Evolutionary conservation across 2,888 invertebrate species (phyloP).

Genomic region (Philereme vetulata): DNA sequence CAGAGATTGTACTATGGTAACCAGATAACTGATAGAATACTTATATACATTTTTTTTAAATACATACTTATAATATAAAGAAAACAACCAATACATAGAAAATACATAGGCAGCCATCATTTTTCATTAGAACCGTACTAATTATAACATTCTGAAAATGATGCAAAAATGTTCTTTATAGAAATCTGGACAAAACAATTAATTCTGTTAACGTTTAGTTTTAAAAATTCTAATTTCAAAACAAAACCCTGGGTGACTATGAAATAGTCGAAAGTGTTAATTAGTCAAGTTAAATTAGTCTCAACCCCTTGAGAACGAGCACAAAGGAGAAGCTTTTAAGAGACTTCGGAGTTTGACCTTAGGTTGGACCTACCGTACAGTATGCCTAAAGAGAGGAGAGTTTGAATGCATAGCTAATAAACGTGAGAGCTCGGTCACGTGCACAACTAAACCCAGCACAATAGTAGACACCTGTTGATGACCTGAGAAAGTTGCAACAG

Average conservation of each 20-base stretch:
- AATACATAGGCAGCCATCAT: no score
- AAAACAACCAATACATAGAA: no score
- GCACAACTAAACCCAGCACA: background rate
- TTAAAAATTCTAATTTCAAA: background rate
- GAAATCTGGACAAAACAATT: background rate
- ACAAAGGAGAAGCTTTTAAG: slow-evolving; percentile 44
- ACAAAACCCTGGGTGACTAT: slow-evolving; percentile 23
- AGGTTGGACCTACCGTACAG: slow-evolving; percentile 21
- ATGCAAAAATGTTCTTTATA: background rate
- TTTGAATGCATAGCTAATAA: slow-evolving; percentile 12
- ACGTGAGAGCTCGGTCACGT: background rate
- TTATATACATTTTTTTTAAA: no score
- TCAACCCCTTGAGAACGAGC: slow-evolving; percentile 44
- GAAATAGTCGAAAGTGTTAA: slow-evolving; percentile 40
- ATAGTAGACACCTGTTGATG: no score
- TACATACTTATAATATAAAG: no score
- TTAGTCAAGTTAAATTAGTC: slow-evolving; percentile 51
- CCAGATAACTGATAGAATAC: no score
- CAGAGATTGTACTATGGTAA: no score
- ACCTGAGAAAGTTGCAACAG: no score
- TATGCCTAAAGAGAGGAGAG: slow-evolving; percentile 17
- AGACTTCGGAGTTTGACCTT: slow-evolving; percentile 43
- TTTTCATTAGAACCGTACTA: no score
- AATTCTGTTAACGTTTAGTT: no score
- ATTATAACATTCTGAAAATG: no score